A percentile compares a stretch with the other conserved stretches of the same genome.
Evolutionary conservation across 2,888 invertebrate genomes (phyloP).

Genomic region (Diloba caeruleocephala): DNA sequence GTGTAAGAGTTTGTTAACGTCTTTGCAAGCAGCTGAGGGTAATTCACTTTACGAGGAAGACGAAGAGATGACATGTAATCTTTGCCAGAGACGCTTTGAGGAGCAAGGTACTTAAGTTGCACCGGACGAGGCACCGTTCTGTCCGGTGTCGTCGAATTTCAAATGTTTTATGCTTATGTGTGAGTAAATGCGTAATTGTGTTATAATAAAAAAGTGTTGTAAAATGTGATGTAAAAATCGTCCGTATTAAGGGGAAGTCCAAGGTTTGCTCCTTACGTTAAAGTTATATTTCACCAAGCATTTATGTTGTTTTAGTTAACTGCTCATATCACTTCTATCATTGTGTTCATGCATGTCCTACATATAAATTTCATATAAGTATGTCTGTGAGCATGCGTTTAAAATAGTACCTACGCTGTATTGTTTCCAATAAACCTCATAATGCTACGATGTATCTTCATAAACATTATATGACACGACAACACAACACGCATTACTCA

Average conservation of each 20-base stretch:
- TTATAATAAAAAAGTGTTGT: conserved; percentile 70
- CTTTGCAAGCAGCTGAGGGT: conserved; percentile 91
- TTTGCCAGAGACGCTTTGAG: conserved; percentile 94
- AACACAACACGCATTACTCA: conserved; percentile 89
- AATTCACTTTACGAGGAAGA: conserved; percentile 90
- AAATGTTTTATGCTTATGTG: conserved; percentile 86
- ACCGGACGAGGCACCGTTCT: conserved; percentile 75
- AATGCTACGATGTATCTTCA: conserved; percentile 67
- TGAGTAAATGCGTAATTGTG: conserved; percentile 89
- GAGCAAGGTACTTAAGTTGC: conserved; percentile 91
- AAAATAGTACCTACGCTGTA: conserved; percentile 65
- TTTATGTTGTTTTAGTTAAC: conserved; percentile 63
- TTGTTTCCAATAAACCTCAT: conserved; percentile 66
- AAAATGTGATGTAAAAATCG: conserved; percentile 59
- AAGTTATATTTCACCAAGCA: conserved; percentile 59
- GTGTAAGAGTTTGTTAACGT: conserved; percentile 87
- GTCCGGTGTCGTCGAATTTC: conserved; percentile 83
- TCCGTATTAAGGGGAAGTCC: conserved; percentile 63
- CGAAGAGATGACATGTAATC: conserved; percentile 92
- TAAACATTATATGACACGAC: conserved; percentile 78
- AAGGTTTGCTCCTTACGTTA: conserved; percentile 61
- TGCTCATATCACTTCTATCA: conserved; percentile 66
- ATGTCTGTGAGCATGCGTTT: conserved; percentile 69
- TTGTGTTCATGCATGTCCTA: conserved; percentile 70
- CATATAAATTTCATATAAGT: conserved; percentile 59